Base-by-base conservation (phyloP, 2,888 invertebrate species). In the Trichogramma evanescens region DNA sequence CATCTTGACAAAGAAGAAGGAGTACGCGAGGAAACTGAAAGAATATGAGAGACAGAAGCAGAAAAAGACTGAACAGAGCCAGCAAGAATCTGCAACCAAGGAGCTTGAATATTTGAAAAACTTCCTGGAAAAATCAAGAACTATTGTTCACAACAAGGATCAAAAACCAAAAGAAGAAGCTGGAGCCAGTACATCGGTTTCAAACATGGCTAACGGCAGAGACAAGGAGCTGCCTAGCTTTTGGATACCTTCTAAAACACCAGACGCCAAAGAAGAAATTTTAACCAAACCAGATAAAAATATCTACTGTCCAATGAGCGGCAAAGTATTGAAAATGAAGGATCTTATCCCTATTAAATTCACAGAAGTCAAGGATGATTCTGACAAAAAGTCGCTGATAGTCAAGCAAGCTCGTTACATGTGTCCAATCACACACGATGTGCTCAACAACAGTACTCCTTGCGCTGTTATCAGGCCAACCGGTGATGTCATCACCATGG, bases 351-450 rank as follows among this genome's bases (percentile, higher is more conserved):
- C 91, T 68, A 89, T 99, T 0, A 93, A 94, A 73, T 99, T 99
- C 81, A 96, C 93, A 0, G 81, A 88, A 63, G 89, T 95, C 0
- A 91, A 90, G 64, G 95, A 94, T 78, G 89, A 92, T 0, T 89
- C 91, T 74, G 89, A 89, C 67, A 93, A 90, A 69, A 89, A 89
- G 69, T 89, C 94, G 2, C 80, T 95, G 42, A 93, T 96, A 67
- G 85, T 89, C 0, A 94, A 92, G 77, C 88, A 92, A 75, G 93
- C 91, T 66, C 84, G 98, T 68, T 99, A 95, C 75, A 95, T 96
- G 89, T 99, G 99, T 77, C 93, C 98, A 1, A 89, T 99, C 0
- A 98, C 98, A 1, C 93, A 95, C 77, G 99, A 99, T 78, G 87
- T 96, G 63, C 81, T 99, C 44, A 90, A 92, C 66, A 97, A 97